These are phyloP conservation scores for Brachionus paranguensis DNA, from an alignment of 1,140 invertebrate species.

Conservation along the genomic window DNA sequence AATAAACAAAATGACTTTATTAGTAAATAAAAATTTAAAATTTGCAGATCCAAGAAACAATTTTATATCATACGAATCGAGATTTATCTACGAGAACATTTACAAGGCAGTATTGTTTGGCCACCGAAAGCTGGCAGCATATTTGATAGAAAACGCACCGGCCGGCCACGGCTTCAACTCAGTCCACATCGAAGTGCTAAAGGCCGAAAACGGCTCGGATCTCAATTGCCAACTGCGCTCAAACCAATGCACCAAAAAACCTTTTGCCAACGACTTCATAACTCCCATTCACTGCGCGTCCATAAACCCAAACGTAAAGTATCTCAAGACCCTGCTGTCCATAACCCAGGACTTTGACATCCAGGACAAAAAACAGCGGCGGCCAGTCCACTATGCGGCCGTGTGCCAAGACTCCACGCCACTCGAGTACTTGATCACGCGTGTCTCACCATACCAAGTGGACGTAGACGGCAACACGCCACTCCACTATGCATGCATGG, in stretches of 20 bases:
- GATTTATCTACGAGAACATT: slow-evolving; percentile 42
- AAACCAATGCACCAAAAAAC: slow-evolving; percentile 44
- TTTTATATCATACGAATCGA: slow-evolving; percentile 42
- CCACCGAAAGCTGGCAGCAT: slow-evolving; percentile 53
- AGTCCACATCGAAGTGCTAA: slow-evolving; percentile 53
- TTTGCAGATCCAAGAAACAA: not conserved
- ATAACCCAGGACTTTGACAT: slow-evolving; percentile 56
- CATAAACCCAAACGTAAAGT: slow-evolving; percentile 59
- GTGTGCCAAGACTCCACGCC: slow-evolving; percentile 56
- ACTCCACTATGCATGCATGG: slow-evolving; percentile 54
- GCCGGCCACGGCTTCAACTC: slow-evolving; percentile 53
- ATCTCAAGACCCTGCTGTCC: slow-evolving; percentile 52
- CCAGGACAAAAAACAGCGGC: slow-evolving; percentile 53
- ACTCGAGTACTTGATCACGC: slow-evolving; percentile 54
- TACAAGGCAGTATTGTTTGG: slow-evolving; percentile 50
- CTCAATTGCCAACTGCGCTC: not conserved
- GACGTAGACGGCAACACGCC: slow-evolving; percentile 52
- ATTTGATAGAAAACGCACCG: slow-evolving; percentile 50
- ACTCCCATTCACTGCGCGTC: slow-evolving; percentile 60
- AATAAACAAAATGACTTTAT: no score
- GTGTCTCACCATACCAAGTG: slow-evolving; percentile 41
- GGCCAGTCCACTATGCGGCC: slow-evolving; percentile 59
- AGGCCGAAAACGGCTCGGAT: not conserved
- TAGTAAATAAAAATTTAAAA: no score
- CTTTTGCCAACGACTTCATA: slow-evolving; percentile 53